Evolutionary conservation across 2,797 vertebrate genomes (phyloP), one percentile per base, ranked within the genome.

Genomic region (Erpetoichthys calabaricus): DNA sequence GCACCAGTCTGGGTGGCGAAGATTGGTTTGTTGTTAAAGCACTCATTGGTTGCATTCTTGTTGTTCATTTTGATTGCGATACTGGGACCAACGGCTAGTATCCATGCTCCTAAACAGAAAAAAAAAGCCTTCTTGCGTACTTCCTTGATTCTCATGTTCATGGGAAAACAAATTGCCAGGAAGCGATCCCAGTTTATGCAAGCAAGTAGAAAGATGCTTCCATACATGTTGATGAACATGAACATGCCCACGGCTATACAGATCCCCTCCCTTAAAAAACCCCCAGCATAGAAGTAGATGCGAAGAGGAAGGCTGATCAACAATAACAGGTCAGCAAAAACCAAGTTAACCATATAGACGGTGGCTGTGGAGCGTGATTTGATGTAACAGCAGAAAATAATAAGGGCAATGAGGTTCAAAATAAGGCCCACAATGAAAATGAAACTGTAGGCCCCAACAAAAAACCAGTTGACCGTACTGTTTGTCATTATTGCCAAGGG

Each of bases 171-270:
- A 58, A 84, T 67, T 0, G 85, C 84, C 59, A 84, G 41, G 56
- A 76, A 86, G 3, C 83, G 82, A 64, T 87, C 85, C 3, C 75
- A 61, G 63, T 78, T 79, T 44, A 86, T 79, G 63, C 73, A 75
- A 3, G 67, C 73, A 51, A 87, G 74, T 52, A 87, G 68, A 53
- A 84, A 79, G 62, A 87, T 81, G 66, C 84, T 87, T 41, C 79
- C 72, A 1, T 87, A 87, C 80, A 87, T 87, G 73, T 87, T 86
- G 55, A 73, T 69, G 51, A 86, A 72, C 53, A 86, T 63, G 42
- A 79, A 9, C 50, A 80, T 55, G 7, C 79, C 80, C 0, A 61
- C 44, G 2, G 44, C 3, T 1, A 80, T 67, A 3, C 83, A 86
- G 7, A 71, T 6, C 5, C 0, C 2, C 44, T 9, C 55, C 1